Evolutionary conservation across 2,113 vertebrate genomes (phyloP), one percentile per base, ranked within the genome.

Genomic region (Gymnobelideus leadbeateri): DNA sequence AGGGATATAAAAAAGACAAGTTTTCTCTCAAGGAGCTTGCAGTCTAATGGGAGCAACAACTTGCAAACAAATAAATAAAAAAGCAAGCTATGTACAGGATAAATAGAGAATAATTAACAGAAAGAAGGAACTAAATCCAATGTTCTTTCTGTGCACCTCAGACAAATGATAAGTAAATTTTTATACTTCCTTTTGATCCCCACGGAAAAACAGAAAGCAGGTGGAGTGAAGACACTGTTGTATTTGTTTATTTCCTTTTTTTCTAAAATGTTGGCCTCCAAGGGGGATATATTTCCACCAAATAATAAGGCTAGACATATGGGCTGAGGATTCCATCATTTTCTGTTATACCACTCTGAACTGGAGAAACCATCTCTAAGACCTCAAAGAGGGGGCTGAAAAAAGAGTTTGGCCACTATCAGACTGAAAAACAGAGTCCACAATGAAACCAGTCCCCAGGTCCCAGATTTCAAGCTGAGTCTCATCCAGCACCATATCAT

Each of bases 251-350:
- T 43, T 84, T 84, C 68, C 19, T 43, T 43, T 84, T 84, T 52
- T 3, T 84, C 68, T 43, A 84, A 84, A 95, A 94, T 51, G 46
- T 51, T 90, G 51, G 84, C 28, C 43, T 97, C 77, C 61, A 90
- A 47, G 92, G 96, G 37, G 90, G 94, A 94, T 23, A 43, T 57
- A 8, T 96, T 93, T 94, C 96, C 94, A 95, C 91, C 96, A 89
- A 96, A 91, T 95, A 97, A 51, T 14, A 55, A 92, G 96, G 96
- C 92, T 95, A 97, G 96, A 97, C 93, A 94, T 46, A 95, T 26
- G 52, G 91, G 89, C 21, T 89, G n/a, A 91, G 68, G 61, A 92
- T 91, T 84, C 68, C 68, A 84, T 84, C n/a, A 84, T 84, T 23
- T 84, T 84, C 68, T n/a, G 8, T n/a, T 84, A n/a, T n/a, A 43